phyloP scores from a whole-genome alignment of 2,797 vertebrate genomes.

The Sternotherus odoratus region DNA sequence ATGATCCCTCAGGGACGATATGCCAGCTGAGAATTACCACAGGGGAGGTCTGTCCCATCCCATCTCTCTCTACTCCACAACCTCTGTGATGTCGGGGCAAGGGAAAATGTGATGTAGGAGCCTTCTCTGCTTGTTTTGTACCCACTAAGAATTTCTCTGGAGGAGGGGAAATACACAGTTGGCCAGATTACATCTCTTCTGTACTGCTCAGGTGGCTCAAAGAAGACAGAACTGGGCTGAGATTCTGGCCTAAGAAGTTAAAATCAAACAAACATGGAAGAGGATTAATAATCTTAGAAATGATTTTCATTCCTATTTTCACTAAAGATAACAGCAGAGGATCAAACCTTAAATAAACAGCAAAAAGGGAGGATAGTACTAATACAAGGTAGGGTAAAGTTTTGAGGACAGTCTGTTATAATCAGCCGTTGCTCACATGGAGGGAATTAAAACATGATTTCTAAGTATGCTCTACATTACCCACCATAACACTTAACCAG shows the following conservation, averaged over 20 bases:
- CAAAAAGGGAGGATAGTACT: background rate
- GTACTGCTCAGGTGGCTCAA: background rate
- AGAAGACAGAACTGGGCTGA: background rate
- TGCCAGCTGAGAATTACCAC: background rate
- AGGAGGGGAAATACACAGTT: background rate
- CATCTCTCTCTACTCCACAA: background rate
- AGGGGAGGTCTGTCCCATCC: background rate
- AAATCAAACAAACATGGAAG: constrained; percentile 12
- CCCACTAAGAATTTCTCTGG: background rate
- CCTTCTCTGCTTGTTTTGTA: background rate
- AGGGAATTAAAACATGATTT: background rate
- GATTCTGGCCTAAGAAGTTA: background rate
- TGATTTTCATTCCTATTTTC: background rate
- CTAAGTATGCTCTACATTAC: background rate
- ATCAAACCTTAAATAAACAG: background rate
- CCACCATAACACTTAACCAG: background rate
- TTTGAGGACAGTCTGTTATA: background rate
- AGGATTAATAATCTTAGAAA: background rate
- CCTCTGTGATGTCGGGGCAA: background rate
- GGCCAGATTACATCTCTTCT: background rate
- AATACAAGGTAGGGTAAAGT: background rate
- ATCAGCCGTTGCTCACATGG: background rate
- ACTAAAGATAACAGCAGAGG: background rate
- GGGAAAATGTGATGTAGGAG: background rate
- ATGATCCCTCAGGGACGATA: background rate